Evolutionary conservation across 2,113 vertebrate species (phyloP).

Genomic region (Pao palembangensis): DNA sequence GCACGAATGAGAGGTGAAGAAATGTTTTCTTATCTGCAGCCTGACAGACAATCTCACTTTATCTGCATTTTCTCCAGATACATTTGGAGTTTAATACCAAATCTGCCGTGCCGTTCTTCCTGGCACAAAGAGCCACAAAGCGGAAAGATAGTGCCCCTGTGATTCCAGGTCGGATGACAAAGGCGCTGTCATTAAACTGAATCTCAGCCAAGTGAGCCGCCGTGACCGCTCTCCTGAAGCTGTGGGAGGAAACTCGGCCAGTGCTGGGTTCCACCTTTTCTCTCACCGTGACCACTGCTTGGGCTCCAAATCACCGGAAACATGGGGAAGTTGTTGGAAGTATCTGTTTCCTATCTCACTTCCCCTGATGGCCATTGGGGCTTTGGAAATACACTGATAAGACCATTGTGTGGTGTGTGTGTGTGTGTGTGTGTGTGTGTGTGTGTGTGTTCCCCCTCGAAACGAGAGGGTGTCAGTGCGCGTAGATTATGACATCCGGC

Average conservation of each 20-base stretch:
- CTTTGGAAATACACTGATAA: constrained; percentile 57
- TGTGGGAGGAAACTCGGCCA: constrained; percentile 4
- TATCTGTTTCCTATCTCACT: constrained; percentile 80
- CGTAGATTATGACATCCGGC: constrained; percentile 38
- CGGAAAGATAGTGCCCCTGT: background rate
- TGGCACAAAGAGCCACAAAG: background rate
- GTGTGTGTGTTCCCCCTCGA: constrained; percentile 6
- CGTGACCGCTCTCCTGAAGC: constrained; percentile 7
- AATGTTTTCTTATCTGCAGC: background rate
- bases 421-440: constrained; percentile 13
- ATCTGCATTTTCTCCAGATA: background rate
- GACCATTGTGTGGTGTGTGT: constrained; percentile 19
- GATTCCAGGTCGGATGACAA: constrained; percentile 13
- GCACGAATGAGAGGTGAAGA: background rate
- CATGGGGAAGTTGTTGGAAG: constrained; percentile 83
- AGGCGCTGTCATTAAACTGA: constrained; percentile 13
- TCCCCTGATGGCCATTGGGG: constrained; percentile 50
- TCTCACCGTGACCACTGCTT: constrained; percentile 42
- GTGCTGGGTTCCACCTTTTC: constrained; percentile 21
- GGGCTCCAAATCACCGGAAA: constrained; percentile 71
- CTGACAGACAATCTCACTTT: background rate
- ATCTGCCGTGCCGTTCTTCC: no score
- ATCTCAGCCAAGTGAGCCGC: constrained; percentile 9
- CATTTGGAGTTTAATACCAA: background rate
- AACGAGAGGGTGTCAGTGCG: constrained; percentile 45